Conservation (phyloP, 2,888 invertebrate species). For the Epistrophe eligans region DNA sequence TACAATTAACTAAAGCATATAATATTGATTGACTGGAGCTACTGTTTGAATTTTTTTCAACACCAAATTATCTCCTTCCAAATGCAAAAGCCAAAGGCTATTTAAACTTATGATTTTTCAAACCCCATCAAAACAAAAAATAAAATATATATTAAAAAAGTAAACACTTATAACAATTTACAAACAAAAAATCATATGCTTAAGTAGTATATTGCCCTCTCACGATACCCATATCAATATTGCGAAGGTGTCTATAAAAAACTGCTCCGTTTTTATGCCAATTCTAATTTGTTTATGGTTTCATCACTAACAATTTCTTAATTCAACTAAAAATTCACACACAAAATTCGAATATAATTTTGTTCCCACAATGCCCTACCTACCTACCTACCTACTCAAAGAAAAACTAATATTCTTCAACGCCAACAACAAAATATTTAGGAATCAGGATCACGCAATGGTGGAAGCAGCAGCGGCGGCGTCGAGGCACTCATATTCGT, state of each 20-base stretch:
- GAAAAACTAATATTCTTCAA: slow-evolving; percentile 50
- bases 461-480: no score
- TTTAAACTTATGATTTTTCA: slow-evolving; percentile 34
- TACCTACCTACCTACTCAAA: no score
- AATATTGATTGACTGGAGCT: slow-evolving; percentile 73
- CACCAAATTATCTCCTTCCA: slow-evolving; percentile 48
- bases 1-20: slow-evolving; percentile 50
- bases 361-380: slow-evolving; percentile 65
- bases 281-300: slow-evolving; percentile 67
- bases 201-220: slow-evolving; percentile 27
- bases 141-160: not conserved
- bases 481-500: not conserved
- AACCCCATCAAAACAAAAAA: not conserved
- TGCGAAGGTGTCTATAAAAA: not conserved
- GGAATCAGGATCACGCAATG: slow-evolving; percentile 65
- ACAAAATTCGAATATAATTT: slow-evolving; percentile 35
- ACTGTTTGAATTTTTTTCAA: slow-evolving; percentile 59
- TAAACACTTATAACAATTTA: slow-evolving; percentile 6
- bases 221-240: slow-evolving; percentile 32
- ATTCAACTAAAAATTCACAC: slow-evolving; percentile 58
- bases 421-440: slow-evolving; percentile 13
- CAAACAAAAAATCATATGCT: slow-evolving; percentile 1
- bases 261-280: slow-evolving; percentile 14
- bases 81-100: slow-evolving; percentile 28
- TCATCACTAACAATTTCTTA: slow-evolving; percentile 75